Evolutionary conservation across 2,888 invertebrate species (phyloP), one percentile per base, ranked within the genome.

Genomic region (Nymphalis polychloros): DNA sequence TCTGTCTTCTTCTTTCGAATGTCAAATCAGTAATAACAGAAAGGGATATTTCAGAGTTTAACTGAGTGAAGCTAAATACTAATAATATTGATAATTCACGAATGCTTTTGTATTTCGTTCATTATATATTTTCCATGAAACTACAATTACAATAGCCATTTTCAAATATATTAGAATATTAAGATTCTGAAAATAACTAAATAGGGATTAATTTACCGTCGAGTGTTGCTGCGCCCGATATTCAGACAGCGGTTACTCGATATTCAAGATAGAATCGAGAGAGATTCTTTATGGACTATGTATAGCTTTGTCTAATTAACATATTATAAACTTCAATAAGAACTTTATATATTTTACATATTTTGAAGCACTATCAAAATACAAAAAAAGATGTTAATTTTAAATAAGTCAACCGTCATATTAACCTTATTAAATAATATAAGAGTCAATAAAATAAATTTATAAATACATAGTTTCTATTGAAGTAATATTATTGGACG

Each of bases 241-340:
- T 71, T 71, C 59, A 68, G 60, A 68, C 63, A 63, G 53, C 68
- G 49, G 64, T 68, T 68, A 63, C 63, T 71, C 63, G 48, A 71
- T 71, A 71, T 68, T 68, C 63, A 69, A 66, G 66, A 57, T 62
- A 19, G 47, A 27, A 19, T 66, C 48, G 49, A 63, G 19, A 47
- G n/a, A 35, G 17, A 35, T 35, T 55, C 48, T 17, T n/a, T 46
- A 41, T 19, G 13, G 5, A 20, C 59, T 41, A 20, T 5, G 27
- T 23, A 20, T 5, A 46, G 10, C n/a, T 13, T 27, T 47, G 35
- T 46, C 41, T 46, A 41, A 52, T 41, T 52, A 20, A 63, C 41
- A 41, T 23, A 52, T 23, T 16, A n/a, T 52, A 23, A 1, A 23
- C 41, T 41, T 4, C 4, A 13, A 13, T 2, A 13, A 10, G 41